Evolutionary conservation across 1,140 invertebrate genomes (phyloP).

Genomic region (Magallana angulata): DNA sequence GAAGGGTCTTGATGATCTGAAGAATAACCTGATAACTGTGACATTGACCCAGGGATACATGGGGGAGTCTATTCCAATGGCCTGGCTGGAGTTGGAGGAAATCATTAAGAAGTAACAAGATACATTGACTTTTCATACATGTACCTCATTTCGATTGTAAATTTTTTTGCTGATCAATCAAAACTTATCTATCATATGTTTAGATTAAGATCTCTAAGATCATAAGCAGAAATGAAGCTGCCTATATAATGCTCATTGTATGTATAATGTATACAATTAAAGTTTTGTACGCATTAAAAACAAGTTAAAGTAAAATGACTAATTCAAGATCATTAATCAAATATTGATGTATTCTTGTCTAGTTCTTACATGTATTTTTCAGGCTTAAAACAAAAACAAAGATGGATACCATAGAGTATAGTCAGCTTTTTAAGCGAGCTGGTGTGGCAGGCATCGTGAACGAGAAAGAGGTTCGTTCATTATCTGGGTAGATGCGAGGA

Average conservation of each 20-base stretch:
- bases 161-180: no score
- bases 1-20: conserved; percentile 73
- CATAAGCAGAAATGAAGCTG: no score
- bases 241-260: no score
- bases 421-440: conserved; percentile 64
- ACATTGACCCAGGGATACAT: conserved; percentile 76
- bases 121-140: not conserved
- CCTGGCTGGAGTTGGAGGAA: conserved; percentile 76
- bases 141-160: no score
- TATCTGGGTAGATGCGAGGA: no score
- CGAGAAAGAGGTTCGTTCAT: conserved; percentile 66
- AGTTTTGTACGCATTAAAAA: no score
- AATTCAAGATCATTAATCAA: no score
- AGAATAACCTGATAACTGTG: conserved; percentile 67
- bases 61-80: conserved; percentile 77
- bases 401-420: conserved; percentile 1
- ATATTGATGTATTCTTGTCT: no score
- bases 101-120: conserved; percentile 64
- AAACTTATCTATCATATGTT: no score
- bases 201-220: no score
- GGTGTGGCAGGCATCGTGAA: conserved; percentile 72
- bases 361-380: not conserved
- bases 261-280: no score
- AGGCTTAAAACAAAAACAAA: conserved; percentile 29
- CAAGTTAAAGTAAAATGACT: no score